Conservation (phyloP, 2,113 vertebrate species). For the Coptodon bakossiorum region DNA sequence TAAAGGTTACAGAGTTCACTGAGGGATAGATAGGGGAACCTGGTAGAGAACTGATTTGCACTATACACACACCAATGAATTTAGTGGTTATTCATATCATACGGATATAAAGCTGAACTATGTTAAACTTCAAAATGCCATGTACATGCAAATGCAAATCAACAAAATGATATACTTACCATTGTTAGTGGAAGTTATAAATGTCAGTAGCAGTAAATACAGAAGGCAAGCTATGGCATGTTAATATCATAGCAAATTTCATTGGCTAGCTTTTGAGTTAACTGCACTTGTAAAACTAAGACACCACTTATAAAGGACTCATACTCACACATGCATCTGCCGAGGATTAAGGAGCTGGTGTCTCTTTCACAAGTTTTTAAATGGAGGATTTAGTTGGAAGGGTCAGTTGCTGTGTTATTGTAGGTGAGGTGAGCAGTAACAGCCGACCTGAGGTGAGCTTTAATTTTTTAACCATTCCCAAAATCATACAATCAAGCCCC, state of each 20-base stretch:
- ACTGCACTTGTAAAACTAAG: constrained; percentile 6
- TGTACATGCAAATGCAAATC: background rate
- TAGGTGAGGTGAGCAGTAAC: constrained; percentile 74
- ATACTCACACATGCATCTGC: constrained; percentile 86
- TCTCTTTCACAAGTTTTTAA: constrained; percentile 58
- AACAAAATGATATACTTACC: background rate
- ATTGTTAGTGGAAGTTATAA: constrained; percentile 41
- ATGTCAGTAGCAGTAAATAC: constrained; percentile 36
- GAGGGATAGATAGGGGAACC: background rate
- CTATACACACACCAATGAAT: background rate
- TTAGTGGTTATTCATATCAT: background rate
- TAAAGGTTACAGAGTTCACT: constrained; percentile 9
- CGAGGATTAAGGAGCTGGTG: constrained; percentile 51
- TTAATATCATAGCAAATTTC: constrained; percentile 17
- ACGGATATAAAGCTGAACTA: background rate
- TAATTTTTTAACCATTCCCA: constrained; percentile 51
- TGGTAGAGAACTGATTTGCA: background rate
- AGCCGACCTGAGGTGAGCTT: constrained; percentile 95
- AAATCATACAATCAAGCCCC: constrained; percentile 78
- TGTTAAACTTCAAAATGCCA: background rate
- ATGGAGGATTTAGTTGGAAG: constrained; percentile 51
- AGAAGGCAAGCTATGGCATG: background rate
- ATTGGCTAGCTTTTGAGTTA: background rate
- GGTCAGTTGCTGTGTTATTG: constrained; percentile 56
- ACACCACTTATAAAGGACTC: constrained; percentile 33